Percentiles rank a stretch among this genome's conserved stretches.
Evolutionary conservation across 2,797 vertebrate genomes (phyloP).

Genomic region (Melanotaenia parkinsoni): DNA sequence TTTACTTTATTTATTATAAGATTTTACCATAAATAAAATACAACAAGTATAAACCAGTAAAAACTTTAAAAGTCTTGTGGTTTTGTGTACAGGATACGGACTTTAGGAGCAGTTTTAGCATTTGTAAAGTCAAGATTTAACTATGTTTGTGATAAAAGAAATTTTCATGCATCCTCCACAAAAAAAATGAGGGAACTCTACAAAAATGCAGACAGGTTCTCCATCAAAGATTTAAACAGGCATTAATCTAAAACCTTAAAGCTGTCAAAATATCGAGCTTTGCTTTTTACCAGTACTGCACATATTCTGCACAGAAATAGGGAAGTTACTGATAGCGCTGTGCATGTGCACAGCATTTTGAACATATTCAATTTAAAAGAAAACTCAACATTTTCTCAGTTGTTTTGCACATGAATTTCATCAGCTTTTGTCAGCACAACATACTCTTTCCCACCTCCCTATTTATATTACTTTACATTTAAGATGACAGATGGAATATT

Average conservation of each 20-base stretch:
- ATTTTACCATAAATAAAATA: too few relatives aligned
- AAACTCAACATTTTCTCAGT: constrained; percentile 49
- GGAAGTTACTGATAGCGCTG: neutral
- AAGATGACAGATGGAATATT: constrained; percentile 44
- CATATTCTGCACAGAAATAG: constrained; percentile 15
- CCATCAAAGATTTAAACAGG: constrained; percentile 32
- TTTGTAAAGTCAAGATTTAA: neutral
- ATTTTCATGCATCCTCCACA: neutral
- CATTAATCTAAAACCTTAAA: neutral
- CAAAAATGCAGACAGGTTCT: constrained; percentile 2
- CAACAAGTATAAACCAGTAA: too few relatives aligned
- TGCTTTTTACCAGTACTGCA: constrained; percentile 3
- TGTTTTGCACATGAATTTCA: constrained; percentile 35
- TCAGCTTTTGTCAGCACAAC: constrained; percentile 34
- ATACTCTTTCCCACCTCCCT: constrained; percentile 41
- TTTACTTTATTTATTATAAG: too few relatives aligned
- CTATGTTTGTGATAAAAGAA: neutral
- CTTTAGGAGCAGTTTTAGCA: neutral
- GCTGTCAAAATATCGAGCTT: constrained; percentile 38
- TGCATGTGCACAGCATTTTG: constrained; percentile 19
- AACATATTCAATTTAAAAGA: constrained; percentile 46
- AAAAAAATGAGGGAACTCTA: neutral
- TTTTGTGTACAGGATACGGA: neutral
- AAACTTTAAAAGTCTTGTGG: too few relatives aligned
- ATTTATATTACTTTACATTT: constrained; percentile 52